Evolutionary conservation across 2,797 vertebrate genomes (phyloP).

Genomic region (Sphenodon punctatus): DNA sequence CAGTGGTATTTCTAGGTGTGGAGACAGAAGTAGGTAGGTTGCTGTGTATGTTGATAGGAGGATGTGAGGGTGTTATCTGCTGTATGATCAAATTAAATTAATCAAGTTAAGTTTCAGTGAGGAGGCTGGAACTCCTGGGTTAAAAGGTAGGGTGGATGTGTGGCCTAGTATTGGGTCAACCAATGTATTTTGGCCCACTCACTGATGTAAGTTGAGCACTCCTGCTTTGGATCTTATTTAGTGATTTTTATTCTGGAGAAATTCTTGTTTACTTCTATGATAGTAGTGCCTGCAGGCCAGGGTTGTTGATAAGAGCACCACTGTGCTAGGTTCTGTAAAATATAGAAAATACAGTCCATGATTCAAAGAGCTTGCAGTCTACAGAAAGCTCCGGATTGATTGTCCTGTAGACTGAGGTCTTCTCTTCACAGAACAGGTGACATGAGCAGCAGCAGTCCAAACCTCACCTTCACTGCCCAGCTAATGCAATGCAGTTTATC

Average conservation of each 20-base stretch:
- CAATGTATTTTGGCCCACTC: too few species aligned
- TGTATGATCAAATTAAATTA: too few species aligned
- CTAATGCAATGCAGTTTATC: too few species aligned
- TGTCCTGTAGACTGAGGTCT: not conserved
- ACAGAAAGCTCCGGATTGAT: not conserved
- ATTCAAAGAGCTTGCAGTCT: not conserved
- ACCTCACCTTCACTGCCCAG: not conserved
- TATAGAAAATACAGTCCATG: not conserved
- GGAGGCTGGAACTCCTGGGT: too few species aligned
- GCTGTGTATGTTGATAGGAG: too few species aligned
- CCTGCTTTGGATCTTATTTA: not conserved
- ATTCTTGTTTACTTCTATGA: not conserved
- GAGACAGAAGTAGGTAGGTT: too few species aligned
- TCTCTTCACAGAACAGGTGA: not conserved
- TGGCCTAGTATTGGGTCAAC: too few species aligned
- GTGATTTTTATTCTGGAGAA: not conserved
- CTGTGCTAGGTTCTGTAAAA: not conserved
- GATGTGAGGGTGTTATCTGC: too few species aligned
- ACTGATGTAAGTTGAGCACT: too few species aligned
- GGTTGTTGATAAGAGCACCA: not conserved
- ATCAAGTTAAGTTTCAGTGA: too few species aligned
- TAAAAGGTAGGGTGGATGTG: too few species aligned
- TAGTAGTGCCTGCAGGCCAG: constrained; percentile 6
- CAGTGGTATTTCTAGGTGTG: too few species aligned
- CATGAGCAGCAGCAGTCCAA: not conserved